Percentiles rank a stretch among this genome's conserved stretches.
Evolutionary conservation across 2,888 invertebrate genomes (phyloP).

Genomic region (Cephonodes hylas): DNA sequence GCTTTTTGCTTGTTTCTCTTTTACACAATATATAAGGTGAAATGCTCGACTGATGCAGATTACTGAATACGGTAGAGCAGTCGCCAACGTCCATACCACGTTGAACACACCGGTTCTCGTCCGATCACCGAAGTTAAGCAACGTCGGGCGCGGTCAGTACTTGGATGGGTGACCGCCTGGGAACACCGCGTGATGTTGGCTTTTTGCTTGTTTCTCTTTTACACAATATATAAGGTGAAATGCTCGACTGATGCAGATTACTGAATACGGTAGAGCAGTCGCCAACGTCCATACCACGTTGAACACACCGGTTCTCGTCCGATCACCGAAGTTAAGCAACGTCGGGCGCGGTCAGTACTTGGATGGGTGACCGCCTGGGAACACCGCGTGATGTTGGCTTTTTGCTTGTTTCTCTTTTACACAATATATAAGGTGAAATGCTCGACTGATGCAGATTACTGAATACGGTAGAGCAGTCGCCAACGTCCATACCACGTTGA

Average conservation of each 20-base stretch:
- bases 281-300: constrained; percentile 69
- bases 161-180: constrained; percentile 72
- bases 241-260: too few species aligned
- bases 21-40: constrained; percentile 14
- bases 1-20: constrained; percentile 42
- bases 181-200: constrained; percentile 63
- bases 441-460: too few species aligned
- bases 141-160: constrained; percentile 70
- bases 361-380: constrained; percentile 76
- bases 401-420: too few species aligned
- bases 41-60: too few species aligned
- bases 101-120: constrained; percentile 69
- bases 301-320: constrained; percentile 76
- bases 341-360: constrained; percentile 76
- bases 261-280: background rate
- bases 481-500: constrained; percentile 71
- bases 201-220: too few species aligned
- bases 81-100: constrained; percentile 41
- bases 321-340: constrained; percentile 78
- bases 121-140: constrained; percentile 73
- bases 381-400: constrained; percentile 67
- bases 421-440: too few species aligned
- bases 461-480: too few species aligned
- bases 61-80: too few species aligned
- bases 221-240: too few species aligned